These are phyloP conservation scores for Petaurus breviceps DNA, from an alignment of 2,113 vertebrate genomes.

Conservation along the genomic window DNA sequence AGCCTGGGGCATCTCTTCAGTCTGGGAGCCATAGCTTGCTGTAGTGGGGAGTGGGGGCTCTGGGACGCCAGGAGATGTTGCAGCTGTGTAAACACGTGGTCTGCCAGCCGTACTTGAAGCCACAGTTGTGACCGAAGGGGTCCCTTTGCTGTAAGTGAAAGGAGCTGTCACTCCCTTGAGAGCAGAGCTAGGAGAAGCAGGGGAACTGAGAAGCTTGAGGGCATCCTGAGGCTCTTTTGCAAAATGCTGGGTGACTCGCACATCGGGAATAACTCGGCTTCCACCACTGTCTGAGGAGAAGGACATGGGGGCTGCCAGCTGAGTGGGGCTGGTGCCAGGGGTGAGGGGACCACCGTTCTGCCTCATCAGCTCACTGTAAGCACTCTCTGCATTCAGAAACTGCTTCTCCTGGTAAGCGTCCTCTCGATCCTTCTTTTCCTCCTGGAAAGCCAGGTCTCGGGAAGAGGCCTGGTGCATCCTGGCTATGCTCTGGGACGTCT, in stretches of 20 bases:
- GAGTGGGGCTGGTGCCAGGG: constrained; percentile 97
- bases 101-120: constrained; percentile 44
- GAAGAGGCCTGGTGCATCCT: constrained; percentile 87
- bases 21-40: constrained; percentile 82
- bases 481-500: constrained; percentile 86
- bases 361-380: constrained; percentile 85
- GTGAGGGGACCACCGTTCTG: constrained; percentile 87
- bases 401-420: constrained; percentile 86
- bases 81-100: constrained; percentile 71
- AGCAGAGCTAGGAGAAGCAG: constrained; percentile 83
- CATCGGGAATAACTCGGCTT: constrained; percentile 88
- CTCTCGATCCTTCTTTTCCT: constrained; percentile 76
- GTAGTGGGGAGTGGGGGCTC: constrained; percentile 65
- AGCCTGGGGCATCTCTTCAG: constrained; percentile 78
- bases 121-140: constrained; percentile 78
- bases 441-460: constrained; percentile 81
- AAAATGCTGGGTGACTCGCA: constrained; percentile 93
- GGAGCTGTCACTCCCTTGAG: constrained; percentile 76
- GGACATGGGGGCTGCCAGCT: constrained; percentile 92
- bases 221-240: constrained; percentile 92
- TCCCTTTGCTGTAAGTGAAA: constrained; percentile 79
- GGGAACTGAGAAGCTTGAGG: constrained; percentile 88
- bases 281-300: constrained; percentile 83
- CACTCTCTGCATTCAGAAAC: constrained; percentile 90
- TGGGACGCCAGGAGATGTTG: constrained; percentile 5